Base-by-base conservation (phyloP, 2,797 vertebrate species). In the Sebastes cheni region DNA sequence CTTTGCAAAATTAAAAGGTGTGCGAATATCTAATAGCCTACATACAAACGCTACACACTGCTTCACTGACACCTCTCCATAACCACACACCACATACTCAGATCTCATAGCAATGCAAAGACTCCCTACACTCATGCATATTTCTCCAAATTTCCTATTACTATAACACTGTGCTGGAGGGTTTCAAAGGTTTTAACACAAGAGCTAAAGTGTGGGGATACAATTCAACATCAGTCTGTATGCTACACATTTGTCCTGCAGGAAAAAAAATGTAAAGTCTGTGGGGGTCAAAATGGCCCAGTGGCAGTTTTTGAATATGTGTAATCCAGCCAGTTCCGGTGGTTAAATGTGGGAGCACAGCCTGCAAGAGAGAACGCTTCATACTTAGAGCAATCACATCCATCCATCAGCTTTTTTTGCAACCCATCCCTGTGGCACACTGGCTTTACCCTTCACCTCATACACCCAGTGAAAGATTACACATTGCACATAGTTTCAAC, bases 321-420 rank as follows among this genome's bases (percentile, higher is more conserved):
- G 72, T 23, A 62, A 68, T 52, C 22, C n/a, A 29, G 61, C 34
- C 56, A 62, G 70, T 30, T 62, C 8, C 22, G 2, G 58, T 50
- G 68, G 68, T 77, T 42, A 72, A 79, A 81, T 69, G 68, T 36
- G 16, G 18, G 50, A 75, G 36, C 55, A 46, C 12, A 39, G 3
- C 58, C 75, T 58, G 54, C 23, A 52, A 72, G 62, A 77, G 66
- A 75, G 80, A 72, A 72, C 70, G 50, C 23, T 67, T 72, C 27
- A 70, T n/a, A 81, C 75, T 75, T 30, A 2, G 10, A 83, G 72
- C 39, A 12, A 78, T 67, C 22, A 72, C 42, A 79, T 81, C 79
- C 59, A 58, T 87, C 79, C 72, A 66, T 86, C 77, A 58, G 72
- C 46, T 80, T 83, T 77, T 83, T 75, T 64, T 62, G 71, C 61